Evolutionary conservation across 2,113 vertebrate species (phyloP), one percentile per base, ranked within the genome.

Genomic region (Grus americana): DNA sequence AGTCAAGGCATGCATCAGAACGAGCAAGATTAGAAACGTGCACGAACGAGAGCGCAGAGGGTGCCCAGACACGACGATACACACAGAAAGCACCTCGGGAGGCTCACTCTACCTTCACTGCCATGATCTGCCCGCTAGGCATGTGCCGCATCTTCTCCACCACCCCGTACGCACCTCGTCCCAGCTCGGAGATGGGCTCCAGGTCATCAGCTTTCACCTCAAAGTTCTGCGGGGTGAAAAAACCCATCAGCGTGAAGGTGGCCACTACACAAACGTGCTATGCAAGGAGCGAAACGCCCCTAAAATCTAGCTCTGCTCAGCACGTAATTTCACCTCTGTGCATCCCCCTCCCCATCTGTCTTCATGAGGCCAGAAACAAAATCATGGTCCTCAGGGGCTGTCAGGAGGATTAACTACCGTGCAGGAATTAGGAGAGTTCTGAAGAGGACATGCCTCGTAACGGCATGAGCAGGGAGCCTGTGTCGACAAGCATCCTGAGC

Each of bases 161-260:
- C 88, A 99, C 99, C 15, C 99, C 99, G 34, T 99, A 99, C 1
- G 99, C 99, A 70, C 99, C 99, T 92, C 99, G 98, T 5, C 99
- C 99, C 97, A 99, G 98, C 98, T 99, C 99, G 23, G 97, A 97
- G 59, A 99, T 99, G 89, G 98, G 99, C 92, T 99, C 99, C 98
- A 99, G 97, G 98, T 99, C 99, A 99, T 99, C 99, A 0, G 99
- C 99, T 95, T 99, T 99, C 97, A 99, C 99, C 97, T 99, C 99
- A 96, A 99, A 99, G 97, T 99, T 99, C 99, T 99, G 95, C 6
- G 3, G 49, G 52, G 62, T 30, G n/a, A 65, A 87, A 62, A 36
- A 65, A 70, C n/a, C 2, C 50, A 15, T 20, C 82, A 82, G 73
- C 2, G 2, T 20, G 1, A 76, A 24, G 36, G 44, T 8, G 22